Base-by-base conservation (phyloP, 2,888 invertebrate genomes). In the Chrysolina haemoptera region DNA sequence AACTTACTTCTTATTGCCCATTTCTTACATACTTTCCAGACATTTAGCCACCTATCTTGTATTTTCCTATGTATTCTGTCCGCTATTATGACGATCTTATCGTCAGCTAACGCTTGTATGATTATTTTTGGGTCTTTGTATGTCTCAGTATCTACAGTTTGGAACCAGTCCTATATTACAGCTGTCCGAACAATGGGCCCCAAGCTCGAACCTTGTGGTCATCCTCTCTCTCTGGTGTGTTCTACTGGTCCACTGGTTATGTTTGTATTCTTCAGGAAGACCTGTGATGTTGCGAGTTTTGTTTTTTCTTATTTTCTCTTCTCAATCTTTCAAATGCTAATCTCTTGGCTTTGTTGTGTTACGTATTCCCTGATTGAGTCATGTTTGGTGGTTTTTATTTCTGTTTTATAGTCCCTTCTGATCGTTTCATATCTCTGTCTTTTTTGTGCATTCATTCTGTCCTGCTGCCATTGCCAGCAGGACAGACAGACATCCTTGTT, bases 131-230 rank as follows among this genome's bases (percentile, higher is more conserved):
- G 8, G 6, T 9, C 11, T 41, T 6, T 41, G 6, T 41, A 6
- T 41, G 41, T 41, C 11, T 41, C 41, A n/a, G n/a, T n/a, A 41
- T 41, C 41, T 9, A 41, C 11, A 6, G 6, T 41, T 11, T 11
- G 6, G 41, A 41, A 41, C 41, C 11, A 41, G 8, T 75, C 71
- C 8, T 82, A 78, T 81, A 82, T 81, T 4, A 76, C 50, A 0
- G 78, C 12, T 4, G 80, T 64, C 81, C 82, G 81, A 80, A 66
- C 0, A 80, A 68, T 0, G 82, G 82, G n/a, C n/a, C n/a, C n/a
- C n/a, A n/a, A n/a, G n/a, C n/a, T n/a, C n/a, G n/a, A n/a, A n/a
- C n/a, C n/a, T 0, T 80, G 82, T 10, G 79, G 81, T 66, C 81
- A 80, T 0, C 79, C 80, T 22, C 76, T 65, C n/a, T 73, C 46